Percentiles rank a stretch among this genome's conserved stretches.
phyloP scores from a whole-genome alignment of 2,113 vertebrate species.

The Sminthopsis crassicaudata region DNA sequence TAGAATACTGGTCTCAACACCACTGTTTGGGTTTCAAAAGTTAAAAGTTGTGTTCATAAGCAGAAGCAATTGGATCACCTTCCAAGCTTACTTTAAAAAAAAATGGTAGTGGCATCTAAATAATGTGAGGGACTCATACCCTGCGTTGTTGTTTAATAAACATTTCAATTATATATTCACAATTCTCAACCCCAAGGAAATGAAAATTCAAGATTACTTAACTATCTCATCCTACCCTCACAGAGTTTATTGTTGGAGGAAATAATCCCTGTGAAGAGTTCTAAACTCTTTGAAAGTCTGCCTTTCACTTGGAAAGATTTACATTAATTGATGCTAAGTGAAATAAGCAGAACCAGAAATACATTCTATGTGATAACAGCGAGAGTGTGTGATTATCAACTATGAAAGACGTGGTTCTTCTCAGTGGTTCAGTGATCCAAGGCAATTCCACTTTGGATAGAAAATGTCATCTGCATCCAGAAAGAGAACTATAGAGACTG shows the following conservation, averaged over 20 bases:
- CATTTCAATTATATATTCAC: neutral
- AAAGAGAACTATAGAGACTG: no score
- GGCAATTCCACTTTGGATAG: no score
- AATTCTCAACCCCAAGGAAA: neutral
- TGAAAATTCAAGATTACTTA: neutral
- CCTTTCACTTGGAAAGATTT: no score
- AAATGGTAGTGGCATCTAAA: neutral
- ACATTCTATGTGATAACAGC: no score
- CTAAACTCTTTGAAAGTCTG: neutral
- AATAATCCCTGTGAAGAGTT: neutral
- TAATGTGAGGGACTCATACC: neutral
- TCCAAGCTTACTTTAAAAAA: neutral
- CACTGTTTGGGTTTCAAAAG: neutral
- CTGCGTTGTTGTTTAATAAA: neutral
- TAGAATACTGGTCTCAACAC: neutral
- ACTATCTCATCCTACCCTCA: neutral
- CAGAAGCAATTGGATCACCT: neutral
- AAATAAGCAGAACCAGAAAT: no score
- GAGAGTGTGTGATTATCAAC: no score
- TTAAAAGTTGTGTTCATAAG: neutral
- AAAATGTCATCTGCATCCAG: no score
- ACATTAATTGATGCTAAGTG: no score
- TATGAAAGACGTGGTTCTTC: no score
- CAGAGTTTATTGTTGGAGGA: neutral
- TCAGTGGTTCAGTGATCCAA: no score